Evolutionary conservation across 2,888 invertebrate genomes (phyloP), one percentile per base, ranked within the genome.

Genomic region (Steinernema hermaphroditum): DNA sequence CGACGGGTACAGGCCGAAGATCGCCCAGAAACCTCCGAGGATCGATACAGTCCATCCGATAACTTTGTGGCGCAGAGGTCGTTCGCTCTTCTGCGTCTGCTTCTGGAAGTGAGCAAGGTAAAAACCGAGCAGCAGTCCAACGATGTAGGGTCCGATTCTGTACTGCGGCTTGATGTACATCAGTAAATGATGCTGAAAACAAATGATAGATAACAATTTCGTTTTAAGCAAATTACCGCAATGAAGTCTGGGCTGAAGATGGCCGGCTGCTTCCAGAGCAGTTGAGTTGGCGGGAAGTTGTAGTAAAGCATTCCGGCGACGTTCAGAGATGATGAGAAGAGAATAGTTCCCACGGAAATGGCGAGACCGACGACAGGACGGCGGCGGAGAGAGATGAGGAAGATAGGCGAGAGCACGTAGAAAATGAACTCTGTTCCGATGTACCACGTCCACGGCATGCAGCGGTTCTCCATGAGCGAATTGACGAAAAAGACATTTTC

Each of bases 391-490:
- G 81, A 68, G 27, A 86, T 78, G 29, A 86, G 78, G 78, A 86
- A 86, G 37, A 86, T 82, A 22, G 86, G 86, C 2, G 85, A 83
- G 27, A 86, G 57, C n/a, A 86, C 74, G 74, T 83, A 86, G 78
- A 81, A 86, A 74, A 86, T 83, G 79, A 86, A 86, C 73, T 86
- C 86, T 4, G 86, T 86, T 57, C 85, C 86, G 68, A 86, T 86
- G 74, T 86, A 86, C 85, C 85, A 85, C 6, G 85, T 86, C 85
- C 85, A 85, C 12, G 85, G 85, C 83, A 85, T 82, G 72, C 85
- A 85, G 46, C 84, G 79, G 73, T 85, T 86, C 73, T 85, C 82
- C 50, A 74, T 74, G 27, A 79, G 73, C 12, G 74, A 54, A 73
- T 80, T 81, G 57, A 81, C 69, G 70, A 80, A 80, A 43, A 80